A percentile compares a stretch with the other conserved stretches of the same genome.
phyloP scores from a whole-genome alignment of 2,113 vertebrate genomes.

The Rhinoptilus africanus region DNA sequence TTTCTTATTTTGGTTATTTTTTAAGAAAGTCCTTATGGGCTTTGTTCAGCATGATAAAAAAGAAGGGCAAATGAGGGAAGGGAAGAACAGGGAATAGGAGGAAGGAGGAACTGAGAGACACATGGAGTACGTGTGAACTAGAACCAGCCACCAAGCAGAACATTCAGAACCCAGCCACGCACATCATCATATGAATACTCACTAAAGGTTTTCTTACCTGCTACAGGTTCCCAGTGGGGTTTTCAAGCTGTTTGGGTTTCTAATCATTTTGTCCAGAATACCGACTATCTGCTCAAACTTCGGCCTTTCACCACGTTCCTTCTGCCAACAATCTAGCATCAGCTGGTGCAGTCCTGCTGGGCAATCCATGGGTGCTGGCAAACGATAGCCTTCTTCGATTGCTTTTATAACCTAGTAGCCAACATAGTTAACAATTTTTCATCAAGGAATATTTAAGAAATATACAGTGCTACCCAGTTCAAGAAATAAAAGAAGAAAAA shows the following conservation, averaged over 20 bases:
- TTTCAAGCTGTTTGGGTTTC: slow-evolving; percentile 97
- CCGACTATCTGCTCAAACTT: slow-evolving; percentile 98
- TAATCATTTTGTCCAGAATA: slow-evolving; percentile 99
- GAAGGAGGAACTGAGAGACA: neutral
- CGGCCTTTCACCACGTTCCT: slow-evolving; percentile 93
- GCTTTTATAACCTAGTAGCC: slow-evolving; percentile 94
- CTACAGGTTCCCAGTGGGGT: slow-evolving; percentile 94
- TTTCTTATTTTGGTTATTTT: neutral
- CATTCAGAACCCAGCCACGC: neutral
- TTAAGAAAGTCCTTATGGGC: neutral
- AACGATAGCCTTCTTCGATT: slow-evolving; percentile 97
- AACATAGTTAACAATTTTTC: slow-evolving; percentile 49
- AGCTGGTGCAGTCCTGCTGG: slow-evolving; percentile 95
- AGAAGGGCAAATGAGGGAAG: neutral
- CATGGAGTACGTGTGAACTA: neutral
- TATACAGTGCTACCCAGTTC: neutral
- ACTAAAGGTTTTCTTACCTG: slow-evolving; percentile 78
- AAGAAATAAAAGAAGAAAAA: neutral
- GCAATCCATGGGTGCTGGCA: slow-evolving; percentile 98
- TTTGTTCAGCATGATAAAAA: neutral
- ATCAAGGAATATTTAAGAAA: neutral
- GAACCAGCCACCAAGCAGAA: slow-evolving; percentile 25
- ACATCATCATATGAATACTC: neutral
- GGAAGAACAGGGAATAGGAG: neutral
- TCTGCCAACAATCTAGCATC: slow-evolving; percentile 99